phyloP scores from a whole-genome alignment of 1,140 invertebrate species.

The Aphaenogaster rudis region DNA sequence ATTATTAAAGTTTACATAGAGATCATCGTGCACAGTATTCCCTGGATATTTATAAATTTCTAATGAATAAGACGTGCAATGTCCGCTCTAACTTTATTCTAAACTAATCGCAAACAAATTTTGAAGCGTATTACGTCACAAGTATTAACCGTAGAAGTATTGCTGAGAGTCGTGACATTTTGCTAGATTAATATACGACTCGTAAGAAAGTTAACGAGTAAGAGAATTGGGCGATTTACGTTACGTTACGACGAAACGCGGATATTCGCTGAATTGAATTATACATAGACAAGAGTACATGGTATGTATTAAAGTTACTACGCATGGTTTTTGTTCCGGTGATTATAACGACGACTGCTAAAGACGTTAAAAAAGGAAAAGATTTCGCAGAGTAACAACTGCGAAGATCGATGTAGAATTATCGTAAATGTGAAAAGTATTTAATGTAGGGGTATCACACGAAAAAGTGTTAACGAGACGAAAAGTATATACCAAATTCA shows the following conservation, averaged over 20 bases:
- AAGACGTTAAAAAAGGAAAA: constrained; percentile 17
- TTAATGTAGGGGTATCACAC: constrained; percentile 49
- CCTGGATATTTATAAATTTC: constrained; percentile 44
- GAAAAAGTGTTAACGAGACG: constrained; percentile 39
- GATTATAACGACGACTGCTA: constrained; percentile 54
- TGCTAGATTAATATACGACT: constrained; percentile 22
- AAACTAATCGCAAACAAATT: constrained; percentile 47
- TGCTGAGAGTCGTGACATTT: constrained; percentile 22
- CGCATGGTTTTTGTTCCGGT: constrained; percentile 53
- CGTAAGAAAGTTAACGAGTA: constrained; percentile 22
- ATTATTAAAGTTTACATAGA: constrained; percentile 46
- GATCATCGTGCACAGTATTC: constrained; percentile 47
- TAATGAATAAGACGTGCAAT: constrained; percentile 45
- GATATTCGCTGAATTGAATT: neutral
- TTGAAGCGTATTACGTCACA: constrained; percentile 20
- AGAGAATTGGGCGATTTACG: constrained; percentile 23
- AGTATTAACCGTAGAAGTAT: constrained; percentile 38
- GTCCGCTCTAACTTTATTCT: constrained; percentile 41
- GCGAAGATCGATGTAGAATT: constrained; percentile 49
- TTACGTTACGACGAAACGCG: constrained; percentile 4
- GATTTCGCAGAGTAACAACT: neutral
- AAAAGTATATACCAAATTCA: constrained; percentile 57
- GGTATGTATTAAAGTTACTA: constrained; percentile 59
- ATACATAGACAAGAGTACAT: constrained; percentile 5
- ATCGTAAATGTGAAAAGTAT: constrained; percentile 55